phyloP scores from a whole-genome alignment of 2,888 invertebrate genomes.

The Xylocampa areola region DNA sequence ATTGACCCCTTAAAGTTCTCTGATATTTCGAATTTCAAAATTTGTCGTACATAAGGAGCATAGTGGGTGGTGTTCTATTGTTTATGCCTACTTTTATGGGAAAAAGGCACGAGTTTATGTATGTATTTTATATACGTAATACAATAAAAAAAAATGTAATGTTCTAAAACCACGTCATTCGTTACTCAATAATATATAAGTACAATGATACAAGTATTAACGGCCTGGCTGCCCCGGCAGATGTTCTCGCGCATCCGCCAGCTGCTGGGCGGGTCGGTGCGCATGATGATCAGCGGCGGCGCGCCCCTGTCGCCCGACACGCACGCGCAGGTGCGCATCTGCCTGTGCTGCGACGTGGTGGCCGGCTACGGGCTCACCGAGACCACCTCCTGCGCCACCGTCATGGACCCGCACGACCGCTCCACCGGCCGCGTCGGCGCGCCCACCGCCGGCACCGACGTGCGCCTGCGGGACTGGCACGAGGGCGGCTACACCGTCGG shows the following conservation, averaged over 20 bases:
- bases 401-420: conserved; percentile 92
- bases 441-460: conserved; percentile 95
- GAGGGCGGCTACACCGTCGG: conserved; percentile 93
- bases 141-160: no score
- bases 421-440: conserved; percentile 95
- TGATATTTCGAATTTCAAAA: no score
- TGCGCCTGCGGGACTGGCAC: conserved; percentile 96
- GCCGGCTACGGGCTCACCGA: conserved; percentile 99
- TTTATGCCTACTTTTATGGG: no score
- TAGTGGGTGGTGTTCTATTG: no score
- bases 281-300: conserved; percentile 97
- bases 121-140: no score
- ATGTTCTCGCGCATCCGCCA: conserved; percentile 88
- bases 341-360: conserved; percentile 96
- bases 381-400: conserved; percentile 97
- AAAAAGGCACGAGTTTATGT: no score
- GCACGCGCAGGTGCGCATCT: conserved; percentile 95
- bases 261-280: conserved; percentile 96
- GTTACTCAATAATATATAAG: no score
- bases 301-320: conserved; percentile 99
- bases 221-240: conserved; percentile 59
- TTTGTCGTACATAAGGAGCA: no score
- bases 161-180: no score
- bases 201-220: no score
- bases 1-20: no score